phyloP scores from a whole-genome alignment of 2,888 invertebrate genomes.

The Acanthosepion lycidas region DNA sequence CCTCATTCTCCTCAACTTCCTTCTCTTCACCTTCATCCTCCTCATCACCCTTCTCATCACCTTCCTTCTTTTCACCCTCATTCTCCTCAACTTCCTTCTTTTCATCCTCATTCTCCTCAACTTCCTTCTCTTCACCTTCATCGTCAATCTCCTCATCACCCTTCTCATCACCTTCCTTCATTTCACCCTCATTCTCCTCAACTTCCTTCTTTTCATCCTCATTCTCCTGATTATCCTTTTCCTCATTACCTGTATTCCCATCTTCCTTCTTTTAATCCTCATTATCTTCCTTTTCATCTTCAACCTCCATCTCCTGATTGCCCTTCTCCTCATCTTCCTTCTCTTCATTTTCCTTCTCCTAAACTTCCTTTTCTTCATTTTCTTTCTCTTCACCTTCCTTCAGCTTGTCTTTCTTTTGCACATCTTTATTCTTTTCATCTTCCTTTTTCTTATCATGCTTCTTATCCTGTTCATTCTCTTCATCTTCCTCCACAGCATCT shows the following conservation, averaged over 20 bases:
- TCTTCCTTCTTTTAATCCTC: not conserved
- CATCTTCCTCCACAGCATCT: too few species aligned
- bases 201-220: not conserved
- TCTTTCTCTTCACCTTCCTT: not conserved
- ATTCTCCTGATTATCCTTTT: not conserved
- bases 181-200: not conserved
- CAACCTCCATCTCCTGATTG: too few species aligned
- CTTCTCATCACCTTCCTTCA: not conserved
- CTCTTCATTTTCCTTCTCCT: not conserved
- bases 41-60: too few species aligned
- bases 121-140: not conserved
- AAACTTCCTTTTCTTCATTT: too few species aligned
- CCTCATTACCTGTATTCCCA: too few species aligned
- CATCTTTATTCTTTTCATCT: too few species aligned
- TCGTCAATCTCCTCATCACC: not conserved
- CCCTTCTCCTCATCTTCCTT: not conserved
- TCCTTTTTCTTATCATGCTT: too few species aligned
- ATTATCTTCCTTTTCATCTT: not conserved
- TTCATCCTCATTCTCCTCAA: not conserved
- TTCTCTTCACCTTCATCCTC: too few species aligned
- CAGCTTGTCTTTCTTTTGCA: not conserved
- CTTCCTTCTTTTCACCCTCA: too few species aligned
- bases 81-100: too few species aligned
- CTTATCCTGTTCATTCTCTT: too few species aligned
- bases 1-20: not conserved